These are phyloP conservation scores for Sciaenops ocellatus DNA, from an alignment of 2,797 vertebrate species.

Conservation along the genomic window DNA sequence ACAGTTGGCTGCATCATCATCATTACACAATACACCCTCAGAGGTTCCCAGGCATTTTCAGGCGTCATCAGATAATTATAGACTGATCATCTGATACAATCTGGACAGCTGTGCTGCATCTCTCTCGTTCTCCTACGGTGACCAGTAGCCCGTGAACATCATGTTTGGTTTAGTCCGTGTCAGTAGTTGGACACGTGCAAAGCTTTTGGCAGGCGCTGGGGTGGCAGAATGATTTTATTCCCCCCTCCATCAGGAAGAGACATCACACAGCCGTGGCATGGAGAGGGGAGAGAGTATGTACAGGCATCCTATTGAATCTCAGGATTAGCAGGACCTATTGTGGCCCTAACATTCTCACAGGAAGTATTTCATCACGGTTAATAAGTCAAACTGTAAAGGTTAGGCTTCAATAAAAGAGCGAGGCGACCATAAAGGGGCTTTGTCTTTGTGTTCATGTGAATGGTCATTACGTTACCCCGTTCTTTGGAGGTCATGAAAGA, in stretches of 20 bases:
- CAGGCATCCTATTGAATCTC: slow-evolving; percentile 67
- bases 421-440: slow-evolving; percentile 55
- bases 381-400: slow-evolving; percentile 77
- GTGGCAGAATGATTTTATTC: slow-evolving; percentile 15
- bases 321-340: slow-evolving; percentile 77
- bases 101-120: slow-evolving; percentile 45
- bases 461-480: slow-evolving; percentile 27
- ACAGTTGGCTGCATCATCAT: slow-evolving; percentile 56
- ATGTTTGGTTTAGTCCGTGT: slow-evolving; percentile 21
- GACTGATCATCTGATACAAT: slow-evolving; percentile 58
- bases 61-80: slow-evolving; percentile 68
- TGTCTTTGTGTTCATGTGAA: slow-evolving; percentile 64
- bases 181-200: slow-evolving; percentile 15
- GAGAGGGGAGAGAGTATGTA: slow-evolving; percentile 30
- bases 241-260: slow-evolving; percentile 4
- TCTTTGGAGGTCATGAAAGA: slow-evolving; percentile 37
- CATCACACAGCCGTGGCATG: slow-evolving; percentile 14
- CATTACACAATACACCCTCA: slow-evolving; percentile 71
- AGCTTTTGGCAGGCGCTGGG: slow-evolving; percentile 10
- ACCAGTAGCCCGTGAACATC: slow-evolving; percentile 20
- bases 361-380: slow-evolving; percentile 78
- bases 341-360: slow-evolving; percentile 68
- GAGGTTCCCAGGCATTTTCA: slow-evolving; percentile 60
- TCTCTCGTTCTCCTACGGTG: slow-evolving; percentile 25
- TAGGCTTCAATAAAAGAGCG: slow-evolving; percentile 63